Evolutionary conservation across 2,888 invertebrate species (phyloP), one percentile per base, ranked within the genome.

Genomic region (Andrena flavipes): DNA sequence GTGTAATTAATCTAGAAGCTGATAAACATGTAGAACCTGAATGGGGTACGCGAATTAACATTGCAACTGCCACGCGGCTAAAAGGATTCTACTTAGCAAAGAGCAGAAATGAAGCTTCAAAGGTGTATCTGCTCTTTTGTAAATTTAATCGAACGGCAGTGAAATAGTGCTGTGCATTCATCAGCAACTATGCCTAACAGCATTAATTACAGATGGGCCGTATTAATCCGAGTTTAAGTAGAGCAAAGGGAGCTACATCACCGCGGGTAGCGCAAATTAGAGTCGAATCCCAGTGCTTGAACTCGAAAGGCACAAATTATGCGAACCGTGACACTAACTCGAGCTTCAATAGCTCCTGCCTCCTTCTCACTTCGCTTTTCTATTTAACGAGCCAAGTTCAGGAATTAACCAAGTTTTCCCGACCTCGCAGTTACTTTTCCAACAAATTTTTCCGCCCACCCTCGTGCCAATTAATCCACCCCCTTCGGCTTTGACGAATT

Each of bases 261-360:
- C 62, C 4, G 10, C 13, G 7, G 8, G 30, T 49, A 23, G 48
- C 65, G 26, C 63, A 26, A 80, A 80, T 71, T 75, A 65, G 48
- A 42, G 30, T n/a, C 23, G 42, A 80, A 62, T n/a, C 23, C 0
- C n/a, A 35, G 60, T 29, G 26, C 23, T 56, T 64, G 59, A 49
- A 77, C 62, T 54, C 63, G 65, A 64, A 63, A 42, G 51, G 75
- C 62, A 70, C 42, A 74, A 82, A 80, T 82, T 82, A 82, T 70
- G 81, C 51, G 65, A 63, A 35, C 23, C 49, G 23, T 77, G 59
- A 59, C 62, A 64, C 70, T 20, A 62, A 75, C 49, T 69, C 54
- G 54, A 42, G 29, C 56, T 62, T 80, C 80, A 80, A 85, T 86
- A 75, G 77, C 72, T 60, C 62, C 54, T 16, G 63, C 35, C n/a